Percentiles rank a stretch among this genome's conserved stretches.
phyloP scores from a whole-genome alignment of 2,797 vertebrate genomes.

The Pelobates cultripes region DNA sequence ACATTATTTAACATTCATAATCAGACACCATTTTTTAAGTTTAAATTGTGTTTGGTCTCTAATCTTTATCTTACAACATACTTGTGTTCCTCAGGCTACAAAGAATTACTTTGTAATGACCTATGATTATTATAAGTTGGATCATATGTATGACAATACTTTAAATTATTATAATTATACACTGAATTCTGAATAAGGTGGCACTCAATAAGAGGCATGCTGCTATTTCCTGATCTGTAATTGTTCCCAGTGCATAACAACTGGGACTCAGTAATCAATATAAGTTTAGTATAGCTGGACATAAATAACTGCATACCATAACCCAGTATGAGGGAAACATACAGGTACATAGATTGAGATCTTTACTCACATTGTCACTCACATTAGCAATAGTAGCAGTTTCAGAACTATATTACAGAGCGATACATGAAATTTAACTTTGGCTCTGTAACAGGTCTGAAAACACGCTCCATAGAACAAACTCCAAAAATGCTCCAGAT shows the following conservation, averaged over 20 bases:
- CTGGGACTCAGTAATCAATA: background rate
- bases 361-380: background rate
- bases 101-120: conserved; percentile 1
- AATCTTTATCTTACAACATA: background rate
- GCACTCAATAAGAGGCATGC: conserved; percentile 7
- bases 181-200: conserved; percentile 35
- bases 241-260: background rate
- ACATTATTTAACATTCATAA: conserved; percentile 1
- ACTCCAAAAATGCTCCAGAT: background rate
- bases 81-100: background rate
- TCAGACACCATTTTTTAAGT: background rate
- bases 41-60: background rate
- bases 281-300: no score
- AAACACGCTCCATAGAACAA: background rate
- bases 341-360: background rate
- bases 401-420: background rate
- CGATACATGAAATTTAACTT: background rate
- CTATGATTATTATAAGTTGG: background rate
- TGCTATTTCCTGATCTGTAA: conserved; percentile 10
- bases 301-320: no score
- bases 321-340: background rate
- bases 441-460: background rate
- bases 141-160: background rate
- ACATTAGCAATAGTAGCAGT: background rate
- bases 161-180: background rate